Base-by-base conservation (phyloP, 92 coral and sea anemone species). In the Siderastrea radians region DNA sequence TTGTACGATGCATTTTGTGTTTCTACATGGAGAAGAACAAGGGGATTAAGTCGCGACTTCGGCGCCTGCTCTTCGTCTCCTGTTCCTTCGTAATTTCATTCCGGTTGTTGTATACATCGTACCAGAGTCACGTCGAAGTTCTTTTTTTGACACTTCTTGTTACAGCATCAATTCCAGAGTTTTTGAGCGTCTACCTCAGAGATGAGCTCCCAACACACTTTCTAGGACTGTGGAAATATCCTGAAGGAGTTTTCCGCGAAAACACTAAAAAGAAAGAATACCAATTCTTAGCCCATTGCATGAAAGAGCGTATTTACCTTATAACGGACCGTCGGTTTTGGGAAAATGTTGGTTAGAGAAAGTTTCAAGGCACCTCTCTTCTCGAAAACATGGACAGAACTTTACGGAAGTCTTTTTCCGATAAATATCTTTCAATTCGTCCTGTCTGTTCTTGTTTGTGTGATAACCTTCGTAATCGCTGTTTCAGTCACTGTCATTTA, bases 241-340 rank as follows among this genome's bases (percentile, higher is more conserved):
- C 93, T 54, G 68, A 89, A 49, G 90, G 93, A 14, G 85, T 77
- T 14, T 77, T 84, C 69, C 84, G 89, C 26, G 60, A 49, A 16
- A 84, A 73, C 57, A 16, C 70, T 9, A 61, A 69, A 78, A 78
- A 86, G 71, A 86, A 78, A 50, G 82, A 78, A 60, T 89, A 89
- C 19, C 93, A 89, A 48, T 45, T 83, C 52, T 68, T 89, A 1
- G 92, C 85, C 63, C 86, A 89, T 60, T 77, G 78, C 81, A 84
- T 89, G 89, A 3, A 13, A 68, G 89, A 84, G 49, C 89, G 93
- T 11, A 65, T 89, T n/a, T 89, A 49, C 61, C 89, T 84, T 4
- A 55, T 61, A 2, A 9, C 83, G n/a, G 93, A 89, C 62, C 45
- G 49, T 6, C 80, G 75, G 38, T 78, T 89, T 77, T 57, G 75